phyloP scores from a whole-genome alignment of 2,888 invertebrate genomes.

The Odontothrips loti region DNA sequence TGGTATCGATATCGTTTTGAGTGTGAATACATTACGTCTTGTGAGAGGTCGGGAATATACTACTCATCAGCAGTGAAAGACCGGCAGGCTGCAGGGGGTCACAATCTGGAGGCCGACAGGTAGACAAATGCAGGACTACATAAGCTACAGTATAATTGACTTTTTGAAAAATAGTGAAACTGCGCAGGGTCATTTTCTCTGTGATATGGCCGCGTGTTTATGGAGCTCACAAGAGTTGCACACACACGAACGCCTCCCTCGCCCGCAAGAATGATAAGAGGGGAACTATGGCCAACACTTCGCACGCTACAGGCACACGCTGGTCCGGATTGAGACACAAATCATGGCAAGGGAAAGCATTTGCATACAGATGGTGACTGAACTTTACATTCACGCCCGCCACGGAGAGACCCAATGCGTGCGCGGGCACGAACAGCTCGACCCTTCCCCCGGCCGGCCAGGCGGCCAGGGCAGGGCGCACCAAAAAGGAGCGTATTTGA shows the following conservation, averaged over 20 bases:
- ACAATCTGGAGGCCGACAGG: neutral
- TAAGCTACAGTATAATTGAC: neutral
- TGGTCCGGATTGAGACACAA: slow-evolving; percentile 13
- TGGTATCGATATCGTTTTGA: neutral
- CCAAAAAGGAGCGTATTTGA: neutral
- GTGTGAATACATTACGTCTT: slow-evolving; percentile 9
- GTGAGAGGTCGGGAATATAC: neutral
- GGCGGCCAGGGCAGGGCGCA: no score
- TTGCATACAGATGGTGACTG: slow-evolving; percentile 16
- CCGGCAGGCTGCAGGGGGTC: neutral
- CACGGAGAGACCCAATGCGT: neutral
- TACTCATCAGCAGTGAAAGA: neutral
- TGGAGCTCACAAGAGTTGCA: no score
- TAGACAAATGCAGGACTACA: no score
- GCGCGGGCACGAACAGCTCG: neutral
- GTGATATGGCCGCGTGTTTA: neutral
- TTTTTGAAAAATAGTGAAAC: neutral
- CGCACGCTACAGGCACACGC: neutral
- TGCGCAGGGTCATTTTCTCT: neutral
- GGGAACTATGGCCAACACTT: no score
- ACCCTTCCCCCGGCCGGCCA: no score
- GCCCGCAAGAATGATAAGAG: no score
- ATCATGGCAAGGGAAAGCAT: slow-evolving; percentile 1
- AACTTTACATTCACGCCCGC: slow-evolving; percentile 8
- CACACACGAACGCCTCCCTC: neutral